A percentile compares a stretch with the other conserved stretches of the same genome.
Conservation (phyloP, 2,113 vertebrate species). For the Octodon degus region DNA sequence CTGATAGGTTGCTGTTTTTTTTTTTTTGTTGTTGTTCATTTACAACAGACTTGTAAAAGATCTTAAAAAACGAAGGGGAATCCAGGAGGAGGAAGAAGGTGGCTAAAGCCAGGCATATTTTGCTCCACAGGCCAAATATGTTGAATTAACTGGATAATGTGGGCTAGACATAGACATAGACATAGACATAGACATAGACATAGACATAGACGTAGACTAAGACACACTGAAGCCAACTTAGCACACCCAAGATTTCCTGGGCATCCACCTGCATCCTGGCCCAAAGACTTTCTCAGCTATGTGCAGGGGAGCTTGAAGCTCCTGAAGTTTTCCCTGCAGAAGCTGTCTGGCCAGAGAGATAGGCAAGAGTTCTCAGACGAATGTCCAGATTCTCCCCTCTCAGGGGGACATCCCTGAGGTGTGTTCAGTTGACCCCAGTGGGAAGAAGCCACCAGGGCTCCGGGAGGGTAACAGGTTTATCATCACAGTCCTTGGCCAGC, state of each 20-base stretch:
- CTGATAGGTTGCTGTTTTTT: background rate
- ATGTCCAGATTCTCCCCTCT: background rate
- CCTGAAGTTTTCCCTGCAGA: background rate
- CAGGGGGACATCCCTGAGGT: background rate
- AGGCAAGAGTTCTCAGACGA: background rate
- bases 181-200: no score
- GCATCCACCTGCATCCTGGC: background rate
- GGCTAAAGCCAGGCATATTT: background rate
- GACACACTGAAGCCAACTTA: background rate
- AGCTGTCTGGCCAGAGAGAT: background rate
- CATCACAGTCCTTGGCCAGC: background rate
- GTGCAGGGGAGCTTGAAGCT: background rate
- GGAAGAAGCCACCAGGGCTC: background rate
- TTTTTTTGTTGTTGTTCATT: background rate
- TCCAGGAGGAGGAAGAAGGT: background rate
- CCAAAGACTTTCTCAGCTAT: background rate
- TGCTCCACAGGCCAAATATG: background rate
- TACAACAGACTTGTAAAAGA: background rate
- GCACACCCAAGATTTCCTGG: background rate
- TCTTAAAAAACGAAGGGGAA: background rate
- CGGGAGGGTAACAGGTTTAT: background rate
- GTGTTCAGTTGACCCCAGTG: background rate
- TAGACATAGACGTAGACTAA: no score
- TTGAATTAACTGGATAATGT: background rate
- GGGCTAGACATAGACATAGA: no score